A percentile compares a stretch with the other conserved stretches of the same genome.
phyloP scores from a whole-genome alignment of 2,888 invertebrate species.

The Tachystola acroxantha region DNA sequence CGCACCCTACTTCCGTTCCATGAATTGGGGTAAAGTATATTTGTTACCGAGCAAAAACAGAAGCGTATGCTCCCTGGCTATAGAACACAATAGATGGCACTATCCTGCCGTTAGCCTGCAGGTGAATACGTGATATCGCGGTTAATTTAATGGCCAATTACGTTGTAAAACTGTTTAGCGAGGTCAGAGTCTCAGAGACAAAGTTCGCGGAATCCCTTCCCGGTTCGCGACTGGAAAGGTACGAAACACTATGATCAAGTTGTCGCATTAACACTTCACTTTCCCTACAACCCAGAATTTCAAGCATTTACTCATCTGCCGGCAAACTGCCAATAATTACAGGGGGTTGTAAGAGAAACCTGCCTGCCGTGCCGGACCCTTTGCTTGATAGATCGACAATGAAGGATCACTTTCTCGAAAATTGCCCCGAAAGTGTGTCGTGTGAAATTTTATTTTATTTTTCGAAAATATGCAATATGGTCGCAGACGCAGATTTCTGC shows the following conservation, averaged over 20 bases:
- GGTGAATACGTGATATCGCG: constrained; percentile 25
- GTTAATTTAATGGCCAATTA: constrained; percentile 38
- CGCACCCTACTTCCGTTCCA: constrained; percentile 68
- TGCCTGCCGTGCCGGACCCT: no score
- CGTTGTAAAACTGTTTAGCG: constrained; percentile 37
- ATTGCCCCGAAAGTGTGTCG: constrained; percentile 67
- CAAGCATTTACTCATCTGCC: constrained; percentile 74
- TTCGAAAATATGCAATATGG: constrained; percentile 47
- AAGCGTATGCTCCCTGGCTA: constrained; percentile 33
- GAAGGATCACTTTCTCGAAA: constrained; percentile 73
- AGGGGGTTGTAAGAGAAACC: constrained; percentile 61
- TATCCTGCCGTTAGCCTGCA: constrained; percentile 17
- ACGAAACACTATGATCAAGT: constrained; percentile 63
- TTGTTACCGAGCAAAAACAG: constrained; percentile 49
- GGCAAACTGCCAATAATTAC: constrained; percentile 64
- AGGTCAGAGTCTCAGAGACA: constrained; percentile 31
- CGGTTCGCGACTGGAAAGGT: constrained; percentile 44
- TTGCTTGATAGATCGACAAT: constrained; percentile 65
- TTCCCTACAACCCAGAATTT: constrained; percentile 71
- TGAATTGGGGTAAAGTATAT: constrained; percentile 51
- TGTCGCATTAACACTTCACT: constrained; percentile 74
- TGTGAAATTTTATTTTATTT: constrained; percentile 48
- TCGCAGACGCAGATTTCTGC: constrained; percentile 33
- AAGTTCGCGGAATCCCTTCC: constrained; percentile 48
- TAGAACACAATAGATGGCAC: neutral